phyloP scores from a whole-genome alignment of 2,113 vertebrate species.

The Oriolus oriolus region DNA sequence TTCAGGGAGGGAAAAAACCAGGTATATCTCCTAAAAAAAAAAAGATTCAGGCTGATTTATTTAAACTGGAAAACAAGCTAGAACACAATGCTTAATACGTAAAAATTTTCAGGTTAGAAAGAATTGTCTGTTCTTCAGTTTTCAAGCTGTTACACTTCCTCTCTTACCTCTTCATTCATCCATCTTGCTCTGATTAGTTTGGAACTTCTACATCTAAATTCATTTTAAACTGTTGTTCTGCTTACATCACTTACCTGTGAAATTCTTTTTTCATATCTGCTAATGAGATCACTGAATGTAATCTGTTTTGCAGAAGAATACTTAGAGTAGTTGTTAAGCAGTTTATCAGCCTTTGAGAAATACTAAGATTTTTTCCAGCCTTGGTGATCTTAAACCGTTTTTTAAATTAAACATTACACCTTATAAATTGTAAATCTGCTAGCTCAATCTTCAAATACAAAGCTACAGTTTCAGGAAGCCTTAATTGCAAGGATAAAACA shows the following conservation, averaged over 20 bases:
- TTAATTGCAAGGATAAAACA: background rate
- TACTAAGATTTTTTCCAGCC: background rate
- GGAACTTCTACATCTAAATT: background rate
- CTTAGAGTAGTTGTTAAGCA: background rate
- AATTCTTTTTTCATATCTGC: background rate
- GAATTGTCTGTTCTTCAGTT: background rate
- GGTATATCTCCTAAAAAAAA: background rate
- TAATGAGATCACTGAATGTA: background rate
- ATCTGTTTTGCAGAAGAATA: background rate
- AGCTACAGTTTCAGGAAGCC: background rate
- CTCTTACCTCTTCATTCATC: background rate
- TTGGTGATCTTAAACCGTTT: background rate
- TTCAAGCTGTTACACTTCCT: background rate
- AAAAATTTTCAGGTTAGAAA: background rate
- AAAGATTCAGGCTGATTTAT: background rate
- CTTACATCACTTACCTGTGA: background rate
- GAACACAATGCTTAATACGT: background rate
- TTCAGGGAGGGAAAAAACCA: fast-evolving
- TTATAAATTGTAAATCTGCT: conserved; percentile 25
- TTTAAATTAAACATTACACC: conserved; percentile 10
- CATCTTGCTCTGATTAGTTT: background rate
- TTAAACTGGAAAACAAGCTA: background rate
- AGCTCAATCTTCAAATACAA: background rate
- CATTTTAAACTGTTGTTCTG: background rate
- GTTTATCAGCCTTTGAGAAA: background rate